Conservation (phyloP, 2,888 invertebrate species). For the Leucophora obtusa region DNA sequence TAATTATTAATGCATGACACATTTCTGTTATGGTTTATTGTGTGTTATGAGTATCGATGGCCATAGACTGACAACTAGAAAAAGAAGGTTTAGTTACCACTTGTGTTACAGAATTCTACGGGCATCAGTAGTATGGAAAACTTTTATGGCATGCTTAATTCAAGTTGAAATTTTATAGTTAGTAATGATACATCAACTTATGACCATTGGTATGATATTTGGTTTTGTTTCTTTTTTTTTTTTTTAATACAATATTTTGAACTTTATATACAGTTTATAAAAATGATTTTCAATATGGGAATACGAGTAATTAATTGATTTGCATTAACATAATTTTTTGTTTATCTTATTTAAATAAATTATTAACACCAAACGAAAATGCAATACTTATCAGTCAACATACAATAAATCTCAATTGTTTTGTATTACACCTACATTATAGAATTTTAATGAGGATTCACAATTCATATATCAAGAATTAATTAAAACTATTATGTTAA, state of each 20-base stretch:
- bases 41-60: conserved; percentile 3
- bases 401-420: conserved; percentile 55
- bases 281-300: conserved; percentile 53
- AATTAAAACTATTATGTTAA: conserved; percentile 27
- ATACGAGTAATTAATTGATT: conserved; percentile 60
- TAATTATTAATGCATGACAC: conserved; percentile 59
- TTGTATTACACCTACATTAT: conserved; percentile 48
- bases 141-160: no score
- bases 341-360: conserved; percentile 22
- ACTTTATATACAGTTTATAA: conserved; percentile 52
- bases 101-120: no score
- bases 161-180: no score
- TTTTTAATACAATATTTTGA: conserved; percentile 13
- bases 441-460: conserved; percentile 57
- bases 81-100: no score
- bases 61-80: no score
- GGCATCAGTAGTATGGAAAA: no score
- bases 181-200: no score
- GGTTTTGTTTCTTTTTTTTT: no score
- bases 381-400: conserved; percentile 18
- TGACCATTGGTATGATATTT: no score
- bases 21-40: conserved; percentile 60
- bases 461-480: conserved; percentile 48
- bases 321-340: conserved; percentile 33
- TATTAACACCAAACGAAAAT: conserved; percentile 22